Conservation (phyloP, 2,888 invertebrate genomes). For the Drosophila ezoana region DNA sequence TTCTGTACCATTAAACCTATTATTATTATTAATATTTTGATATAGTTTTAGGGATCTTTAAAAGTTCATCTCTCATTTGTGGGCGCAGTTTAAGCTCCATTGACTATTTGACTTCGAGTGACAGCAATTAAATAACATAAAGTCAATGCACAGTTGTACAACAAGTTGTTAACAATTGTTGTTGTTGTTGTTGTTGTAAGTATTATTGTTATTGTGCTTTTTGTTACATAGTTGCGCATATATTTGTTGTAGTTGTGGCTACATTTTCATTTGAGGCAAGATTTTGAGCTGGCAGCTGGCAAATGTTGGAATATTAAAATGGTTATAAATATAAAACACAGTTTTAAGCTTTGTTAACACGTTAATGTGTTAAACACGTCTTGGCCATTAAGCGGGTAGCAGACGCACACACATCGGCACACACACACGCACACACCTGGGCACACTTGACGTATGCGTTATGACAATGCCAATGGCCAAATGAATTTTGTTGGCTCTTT, state of each 20-base stretch:
- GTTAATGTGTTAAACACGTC: conserved; percentile 76
- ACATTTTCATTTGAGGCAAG: conserved; percentile 50
- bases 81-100: conserved; percentile 1
- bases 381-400: conserved; percentile 66
- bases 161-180: conserved; percentile 66
- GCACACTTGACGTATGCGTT: conserved; percentile 74
- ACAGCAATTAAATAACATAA: conserved; percentile 32
- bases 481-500: conserved; percentile 47
- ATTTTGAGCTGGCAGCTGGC: conserved; percentile 34
- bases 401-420: conserved; percentile 9
- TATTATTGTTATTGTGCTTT: conserved; percentile 39
- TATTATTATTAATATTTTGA: not conserved
- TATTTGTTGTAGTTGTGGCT: conserved; percentile 38
- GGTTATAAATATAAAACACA: conserved; percentile 60
- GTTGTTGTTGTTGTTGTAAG: conserved; percentile 37
- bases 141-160: conserved; percentile 45
- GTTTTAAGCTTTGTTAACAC: conserved; percentile 58
- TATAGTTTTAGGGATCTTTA: not conserved
- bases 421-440: not conserved
- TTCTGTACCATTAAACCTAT: too few relatives aligned
- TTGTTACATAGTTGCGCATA: conserved; percentile 43
- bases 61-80: not conserved
- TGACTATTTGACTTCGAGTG: conserved; percentile 22
- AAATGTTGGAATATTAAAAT: conserved; percentile 53
- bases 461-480: conserved; percentile 68